Base-by-base conservation (phyloP, 2,113 vertebrate genomes). In the Nothocercus julius region DNA sequence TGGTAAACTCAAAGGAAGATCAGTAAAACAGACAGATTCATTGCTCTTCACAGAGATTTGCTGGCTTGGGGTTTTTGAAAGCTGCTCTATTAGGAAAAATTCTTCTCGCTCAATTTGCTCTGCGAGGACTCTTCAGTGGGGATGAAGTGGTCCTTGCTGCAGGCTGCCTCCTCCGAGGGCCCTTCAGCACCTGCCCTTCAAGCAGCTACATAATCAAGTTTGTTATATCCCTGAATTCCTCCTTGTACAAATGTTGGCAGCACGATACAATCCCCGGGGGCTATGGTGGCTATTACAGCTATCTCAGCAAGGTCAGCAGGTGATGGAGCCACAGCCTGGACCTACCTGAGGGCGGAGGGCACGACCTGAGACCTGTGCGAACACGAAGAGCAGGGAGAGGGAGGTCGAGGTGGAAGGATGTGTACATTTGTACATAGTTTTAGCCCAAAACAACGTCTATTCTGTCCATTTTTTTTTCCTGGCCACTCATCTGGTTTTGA, bases 331-430 rank as follows among this genome's bases (percentile, higher is more conserved):
- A 13, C 10, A 83, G 69, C 28, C 47, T 49, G 13, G 4, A 24
- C 2, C 58, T 49, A 9, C 15, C 42, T 44, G 42, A 44, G 47
- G 20, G 47, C 47, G 21, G 20, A 49, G 13, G 4, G 25, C 2
- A 67, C 59, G 40, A 9, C 15, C 5, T 36, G 58, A 54, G 17
- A 20, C 30, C 25, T n/a, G 17, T 8, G 49, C 12, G 3, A 13
- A 28, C 5, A 1, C 0, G 0, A 69, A 4, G 18, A 17, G 21
- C 3, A 10, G 24, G 22, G 69, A 19, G 1, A 79, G 13, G 5
- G 66, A 81, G 25, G n/a, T 13, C 5, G 4, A 77, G 27, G 18
- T 51, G 73, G 49, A 69, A 66, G 5, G 11, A 25, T n/a, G 9
- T 22, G 17, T 53, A 5, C 9, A 3, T 81, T 1, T 40, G 27